These are phyloP conservation scores for Dicrurus megarhynchus DNA, from an alignment of 2,113 vertebrate genomes.

Conservation along the genomic window DNA sequence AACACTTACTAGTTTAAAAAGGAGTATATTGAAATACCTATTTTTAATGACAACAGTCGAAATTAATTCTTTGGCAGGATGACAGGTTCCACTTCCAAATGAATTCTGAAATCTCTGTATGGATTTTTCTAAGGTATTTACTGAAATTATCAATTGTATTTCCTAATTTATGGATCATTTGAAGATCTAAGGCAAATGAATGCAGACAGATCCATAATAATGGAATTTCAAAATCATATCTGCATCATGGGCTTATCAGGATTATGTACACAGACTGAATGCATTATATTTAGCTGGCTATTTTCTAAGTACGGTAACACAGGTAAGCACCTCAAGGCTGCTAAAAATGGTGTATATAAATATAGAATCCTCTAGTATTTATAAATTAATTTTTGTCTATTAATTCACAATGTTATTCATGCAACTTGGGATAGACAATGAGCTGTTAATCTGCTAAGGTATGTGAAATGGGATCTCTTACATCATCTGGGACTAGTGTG, in stretches of 20 bases:
- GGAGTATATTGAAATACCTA: neutral
- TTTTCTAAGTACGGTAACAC: neutral
- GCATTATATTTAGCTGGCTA: neutral
- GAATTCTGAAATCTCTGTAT: neutral
- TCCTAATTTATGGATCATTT: neutral
- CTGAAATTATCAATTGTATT: neutral
- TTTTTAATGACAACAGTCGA: neutral
- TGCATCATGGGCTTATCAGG: neutral
- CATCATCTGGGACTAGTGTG: neutral
- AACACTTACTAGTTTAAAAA: neutral
- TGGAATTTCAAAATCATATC: neutral
- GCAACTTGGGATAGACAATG: neutral
- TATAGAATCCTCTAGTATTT: neutral
- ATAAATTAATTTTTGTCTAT: neutral
- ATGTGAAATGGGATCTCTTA: neutral
- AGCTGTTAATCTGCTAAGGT: neutral
- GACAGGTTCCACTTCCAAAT: neutral
- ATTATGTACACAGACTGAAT: neutral
- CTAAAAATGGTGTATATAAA: neutral
- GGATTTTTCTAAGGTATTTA: neutral
- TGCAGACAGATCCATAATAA: neutral
- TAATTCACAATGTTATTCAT: neutral
- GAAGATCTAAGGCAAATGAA: neutral
- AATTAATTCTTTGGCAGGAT: neutral
- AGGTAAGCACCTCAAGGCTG: neutral